Conservation (phyloP, 2,888 invertebrate genomes). For the Drosophila paranaensis region DNA sequence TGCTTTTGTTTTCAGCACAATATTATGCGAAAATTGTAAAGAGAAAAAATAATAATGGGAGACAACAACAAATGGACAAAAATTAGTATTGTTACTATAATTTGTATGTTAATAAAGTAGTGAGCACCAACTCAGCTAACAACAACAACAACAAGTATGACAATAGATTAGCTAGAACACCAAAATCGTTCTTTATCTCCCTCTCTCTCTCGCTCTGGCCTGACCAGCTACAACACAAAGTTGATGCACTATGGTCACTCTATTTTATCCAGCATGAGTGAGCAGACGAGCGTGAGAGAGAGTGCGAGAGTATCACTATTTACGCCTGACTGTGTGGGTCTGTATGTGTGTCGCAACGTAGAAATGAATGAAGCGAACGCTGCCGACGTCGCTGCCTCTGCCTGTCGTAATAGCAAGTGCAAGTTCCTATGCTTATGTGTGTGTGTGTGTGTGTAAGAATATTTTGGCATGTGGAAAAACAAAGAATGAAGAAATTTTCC, state of each 20-base stretch:
- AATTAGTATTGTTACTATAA: slow-evolving; percentile 58
- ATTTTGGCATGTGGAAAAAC: slow-evolving; percentile 59
- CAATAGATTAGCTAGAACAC: slow-evolving; percentile 37
- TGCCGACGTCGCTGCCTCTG: slow-evolving; percentile 32
- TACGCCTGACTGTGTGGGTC: slow-evolving; percentile 33
- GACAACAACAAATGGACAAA: slow-evolving; percentile 46
- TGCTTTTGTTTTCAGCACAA: slow-evolving; percentile 53
- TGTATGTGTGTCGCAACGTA: slow-evolving; percentile 49
- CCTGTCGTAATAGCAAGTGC: slow-evolving; percentile 66
- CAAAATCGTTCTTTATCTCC: slow-evolving; percentile 9
- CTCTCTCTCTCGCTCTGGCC: slow-evolving; percentile 32
- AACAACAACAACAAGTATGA: slow-evolving; percentile 27
- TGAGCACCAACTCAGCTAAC: slow-evolving; percentile 7
- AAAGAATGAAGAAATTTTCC: slow-evolving; percentile 71
- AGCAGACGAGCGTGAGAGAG: slow-evolving; percentile 29
- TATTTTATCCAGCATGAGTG: slow-evolving; percentile 57
- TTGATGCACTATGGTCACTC: slow-evolving; percentile 59
- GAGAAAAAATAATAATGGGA: slow-evolving; percentile 43
- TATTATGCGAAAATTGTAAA: slow-evolving; percentile 58
- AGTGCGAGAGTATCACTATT: slow-evolving; percentile 50
- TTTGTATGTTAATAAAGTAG: slow-evolving; percentile 59
- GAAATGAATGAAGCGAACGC: slow-evolving; percentile 67
- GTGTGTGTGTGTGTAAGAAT: slow-evolving; percentile 37
- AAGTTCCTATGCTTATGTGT: slow-evolving; percentile 30
- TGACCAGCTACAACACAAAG: slow-evolving; percentile 71